phyloP scores from a whole-genome alignment of 2,888 invertebrate genomes.

The Apamea sordens region DNA sequence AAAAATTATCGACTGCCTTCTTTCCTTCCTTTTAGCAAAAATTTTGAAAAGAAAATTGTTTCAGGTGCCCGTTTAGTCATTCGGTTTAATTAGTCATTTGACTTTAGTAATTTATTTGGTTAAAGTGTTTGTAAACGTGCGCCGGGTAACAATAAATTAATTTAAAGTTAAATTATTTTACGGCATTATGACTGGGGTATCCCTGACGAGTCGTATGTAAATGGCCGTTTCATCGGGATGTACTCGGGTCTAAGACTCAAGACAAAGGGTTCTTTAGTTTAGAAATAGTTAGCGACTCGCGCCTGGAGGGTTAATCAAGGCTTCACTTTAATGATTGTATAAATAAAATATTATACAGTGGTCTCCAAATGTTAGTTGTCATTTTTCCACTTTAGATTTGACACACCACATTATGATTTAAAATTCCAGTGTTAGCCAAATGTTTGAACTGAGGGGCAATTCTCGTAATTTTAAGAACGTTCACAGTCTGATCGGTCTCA shows the following conservation, averaged over 20 bases:
- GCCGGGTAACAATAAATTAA: constrained; percentile 39
- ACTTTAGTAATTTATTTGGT: constrained; percentile 48
- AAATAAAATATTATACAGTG: neutral
- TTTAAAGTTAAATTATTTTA: constrained; percentile 41
- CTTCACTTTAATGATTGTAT: neutral
- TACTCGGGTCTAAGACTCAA: neutral
- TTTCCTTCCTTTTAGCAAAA: neutral
- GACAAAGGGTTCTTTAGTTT: constrained; percentile 8
- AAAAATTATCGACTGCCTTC: constrained; percentile 25
- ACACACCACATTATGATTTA: neutral
- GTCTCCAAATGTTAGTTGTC: neutral
- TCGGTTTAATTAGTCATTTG: constrained; percentile 46
- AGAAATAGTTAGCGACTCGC: neutral
- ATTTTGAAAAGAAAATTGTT: constrained; percentile 18
- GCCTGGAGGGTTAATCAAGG: constrained; percentile 1
- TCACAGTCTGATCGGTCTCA: too few relatives aligned
- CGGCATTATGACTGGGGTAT: neutral
- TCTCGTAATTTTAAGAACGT: too few relatives aligned
- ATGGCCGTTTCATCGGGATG: constrained; percentile 17
- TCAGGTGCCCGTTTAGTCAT: constrained; percentile 20
- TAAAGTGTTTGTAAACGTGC: constrained; percentile 39
- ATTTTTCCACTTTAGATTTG: too few relatives aligned
- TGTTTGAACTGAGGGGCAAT: neutral
- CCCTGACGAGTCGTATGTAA: constrained; percentile 31
- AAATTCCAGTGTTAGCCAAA: neutral